phyloP scores from a whole-genome alignment of 2,888 invertebrate genomes.

The Tortricodes alternella region DNA sequence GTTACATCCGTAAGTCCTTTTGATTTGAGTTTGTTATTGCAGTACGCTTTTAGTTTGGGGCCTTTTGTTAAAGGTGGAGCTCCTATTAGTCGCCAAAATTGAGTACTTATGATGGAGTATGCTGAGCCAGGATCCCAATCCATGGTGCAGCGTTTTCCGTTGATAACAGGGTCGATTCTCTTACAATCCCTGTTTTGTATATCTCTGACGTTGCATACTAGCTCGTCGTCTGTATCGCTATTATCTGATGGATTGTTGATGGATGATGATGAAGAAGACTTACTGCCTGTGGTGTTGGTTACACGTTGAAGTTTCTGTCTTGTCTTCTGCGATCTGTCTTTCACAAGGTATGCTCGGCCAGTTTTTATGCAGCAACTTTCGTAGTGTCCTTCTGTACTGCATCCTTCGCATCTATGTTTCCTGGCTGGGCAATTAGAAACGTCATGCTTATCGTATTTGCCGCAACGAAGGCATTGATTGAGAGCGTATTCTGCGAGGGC shows the following conservation, averaged over 20 bases:
- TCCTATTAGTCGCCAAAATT: not conserved
- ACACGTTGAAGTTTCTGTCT: not conserved
- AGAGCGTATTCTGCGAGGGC: not conserved
- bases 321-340: not conserved
- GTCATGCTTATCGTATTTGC: not conserved
- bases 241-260: not conserved
- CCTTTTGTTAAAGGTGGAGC: not conserved
- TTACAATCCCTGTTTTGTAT: not conserved
- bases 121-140: conserved; percentile 9
- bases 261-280: no score
- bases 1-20: conserved; percentile 20
- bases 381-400: not conserved
- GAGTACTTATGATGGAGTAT: conserved; percentile 1
- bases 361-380: not conserved
- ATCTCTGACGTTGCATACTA: no score
- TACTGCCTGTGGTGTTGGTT: not conserved
- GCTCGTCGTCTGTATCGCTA: not conserved
- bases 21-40: not conserved
- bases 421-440: not conserved
- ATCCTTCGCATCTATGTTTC: not conserved
- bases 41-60: not conserved
- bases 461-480: not conserved
- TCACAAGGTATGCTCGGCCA: not conserved
- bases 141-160: not conserved
- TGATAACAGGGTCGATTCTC: not conserved